These are phyloP conservation scores for Drosophila insularis DNA, from an alignment of 1,140 invertebrate genomes.

Conservation along the genomic window DNA sequence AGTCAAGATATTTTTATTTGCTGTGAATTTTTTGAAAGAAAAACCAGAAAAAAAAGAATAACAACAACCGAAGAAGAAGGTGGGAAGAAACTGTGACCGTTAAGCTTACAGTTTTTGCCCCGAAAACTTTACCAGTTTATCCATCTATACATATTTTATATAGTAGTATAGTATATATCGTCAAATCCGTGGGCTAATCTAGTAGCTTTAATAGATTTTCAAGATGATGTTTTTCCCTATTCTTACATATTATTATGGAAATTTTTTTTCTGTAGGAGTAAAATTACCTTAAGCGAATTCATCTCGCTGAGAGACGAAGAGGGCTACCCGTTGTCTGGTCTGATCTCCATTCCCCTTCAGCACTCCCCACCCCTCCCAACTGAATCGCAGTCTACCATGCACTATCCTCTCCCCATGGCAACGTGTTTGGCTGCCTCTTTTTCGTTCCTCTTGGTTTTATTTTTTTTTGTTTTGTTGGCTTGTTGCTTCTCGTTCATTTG, in stretches of 20 bases:
- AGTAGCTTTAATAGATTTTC: slow-evolving; percentile 81
- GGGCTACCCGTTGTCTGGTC: slow-evolving; percentile 4
- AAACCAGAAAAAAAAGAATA: neutral
- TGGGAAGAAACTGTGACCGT: slow-evolving; percentile 5
- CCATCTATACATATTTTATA: neutral
- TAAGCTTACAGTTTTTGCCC: slow-evolving; percentile 7
- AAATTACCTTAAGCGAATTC: slow-evolving; percentile 62
- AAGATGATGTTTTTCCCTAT: slow-evolving; percentile 55
- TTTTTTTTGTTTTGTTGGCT: slow-evolving; percentile 26
- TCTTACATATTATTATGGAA: slow-evolving; percentile 62
- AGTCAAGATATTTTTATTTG: slow-evolving; percentile 80
- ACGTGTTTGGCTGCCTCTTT: slow-evolving; percentile 4
- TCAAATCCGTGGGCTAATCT: slow-evolving; percentile 62
- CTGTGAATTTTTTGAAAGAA: slow-evolving; percentile 56
- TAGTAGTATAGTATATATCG: slow-evolving; percentile 4
- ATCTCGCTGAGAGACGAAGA: slow-evolving; percentile 13
- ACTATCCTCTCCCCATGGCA: slow-evolving; percentile 21
- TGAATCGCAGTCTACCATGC: neutral
- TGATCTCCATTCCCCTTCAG: neutral
- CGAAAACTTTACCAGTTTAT: slow-evolving; percentile 3
- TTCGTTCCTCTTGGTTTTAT: neutral
- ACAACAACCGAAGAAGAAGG: neutral
- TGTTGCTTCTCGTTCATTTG: slow-evolving; percentile 77
- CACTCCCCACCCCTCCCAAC: neutral
- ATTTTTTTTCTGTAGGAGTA: slow-evolving; percentile 68